phyloP scores from a whole-genome alignment of 2,797 vertebrate species.

The Otolemur crassicaudatus region DNA sequence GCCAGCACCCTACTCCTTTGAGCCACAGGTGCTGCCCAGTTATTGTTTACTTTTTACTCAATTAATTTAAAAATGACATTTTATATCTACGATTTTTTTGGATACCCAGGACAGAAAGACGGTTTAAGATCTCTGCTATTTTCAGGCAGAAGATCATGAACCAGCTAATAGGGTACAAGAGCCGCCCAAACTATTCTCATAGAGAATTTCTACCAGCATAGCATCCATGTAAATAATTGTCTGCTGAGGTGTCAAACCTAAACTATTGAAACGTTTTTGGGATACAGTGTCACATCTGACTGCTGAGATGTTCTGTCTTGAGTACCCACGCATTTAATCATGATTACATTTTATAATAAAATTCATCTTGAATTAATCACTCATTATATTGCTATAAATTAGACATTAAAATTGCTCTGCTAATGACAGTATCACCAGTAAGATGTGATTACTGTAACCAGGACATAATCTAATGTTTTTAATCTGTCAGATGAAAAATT shows the following conservation, averaged over 20 bases:
- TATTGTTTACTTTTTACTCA: not conserved
- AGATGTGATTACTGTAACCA: constrained; percentile 31
- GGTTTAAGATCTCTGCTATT: not conserved
- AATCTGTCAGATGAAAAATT: constrained; percentile 25
- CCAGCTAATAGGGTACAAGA: not conserved
- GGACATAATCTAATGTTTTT: not conserved
- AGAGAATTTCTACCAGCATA: not conserved
- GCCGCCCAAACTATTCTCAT: not conserved
- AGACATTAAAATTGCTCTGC: not conserved
- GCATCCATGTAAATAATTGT: not conserved
- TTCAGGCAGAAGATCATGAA: not conserved
- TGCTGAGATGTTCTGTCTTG: not conserved
- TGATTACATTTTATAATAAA: not conserved
- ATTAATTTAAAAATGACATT: not conserved
- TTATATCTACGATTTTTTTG: not conserved
- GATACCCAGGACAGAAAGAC: not conserved
- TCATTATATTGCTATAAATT: constrained; percentile 15
- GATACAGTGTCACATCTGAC: not conserved
- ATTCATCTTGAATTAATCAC: constrained; percentile 44
- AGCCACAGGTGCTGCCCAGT: not conserved
- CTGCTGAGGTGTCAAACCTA: not conserved
- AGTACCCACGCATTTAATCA: not conserved
- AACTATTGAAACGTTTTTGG: not conserved
- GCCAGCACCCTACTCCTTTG: too few species aligned
- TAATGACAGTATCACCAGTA: not conserved